Conservation (phyloP, 2,113 vertebrate species). For the Stictonetta naevosa region DNA sequence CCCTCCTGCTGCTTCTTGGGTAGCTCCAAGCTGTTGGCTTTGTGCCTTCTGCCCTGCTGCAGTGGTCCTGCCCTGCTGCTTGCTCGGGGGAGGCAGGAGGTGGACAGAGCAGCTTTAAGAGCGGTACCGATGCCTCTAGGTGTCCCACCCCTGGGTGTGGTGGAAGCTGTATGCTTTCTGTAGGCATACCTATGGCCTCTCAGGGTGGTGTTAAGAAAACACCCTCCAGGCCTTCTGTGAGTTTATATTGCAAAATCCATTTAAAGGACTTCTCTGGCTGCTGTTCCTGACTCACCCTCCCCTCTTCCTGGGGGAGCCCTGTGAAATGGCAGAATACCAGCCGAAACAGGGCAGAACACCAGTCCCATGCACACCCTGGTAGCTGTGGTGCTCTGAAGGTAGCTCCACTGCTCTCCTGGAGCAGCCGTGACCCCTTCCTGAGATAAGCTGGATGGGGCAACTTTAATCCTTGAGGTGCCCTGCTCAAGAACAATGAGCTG, state of each 20-base stretch:
- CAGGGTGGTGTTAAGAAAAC: not conserved
- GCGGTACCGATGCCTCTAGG: not conserved
- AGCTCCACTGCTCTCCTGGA: not conserved
- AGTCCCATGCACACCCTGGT: rapidly evolving
- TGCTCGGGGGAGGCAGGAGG: not conserved
- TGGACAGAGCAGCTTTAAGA: not conserved
- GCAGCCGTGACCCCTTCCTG: not conserved
- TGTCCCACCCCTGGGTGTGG: not conserved
- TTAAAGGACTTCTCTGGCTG: not conserved
- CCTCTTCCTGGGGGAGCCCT: not conserved
- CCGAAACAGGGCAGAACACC: not conserved
- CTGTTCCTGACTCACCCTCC: not conserved
- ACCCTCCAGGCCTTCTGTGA: not conserved
- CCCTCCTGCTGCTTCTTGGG: not conserved
- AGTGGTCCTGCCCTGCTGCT: not conserved
- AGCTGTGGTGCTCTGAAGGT: not conserved
- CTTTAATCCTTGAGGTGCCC: not conserved
- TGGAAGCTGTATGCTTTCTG: not conserved
- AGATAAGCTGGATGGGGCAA: not conserved
- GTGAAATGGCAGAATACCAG: not conserved
- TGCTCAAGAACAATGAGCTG: not conserved
- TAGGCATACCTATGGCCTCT: not conserved
- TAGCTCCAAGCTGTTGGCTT: not conserved
- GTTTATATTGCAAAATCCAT: not conserved
- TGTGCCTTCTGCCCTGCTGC: not conserved